Conservation (phyloP, 2,888 invertebrate genomes). For the Asteroscopus sphinx region DNA sequence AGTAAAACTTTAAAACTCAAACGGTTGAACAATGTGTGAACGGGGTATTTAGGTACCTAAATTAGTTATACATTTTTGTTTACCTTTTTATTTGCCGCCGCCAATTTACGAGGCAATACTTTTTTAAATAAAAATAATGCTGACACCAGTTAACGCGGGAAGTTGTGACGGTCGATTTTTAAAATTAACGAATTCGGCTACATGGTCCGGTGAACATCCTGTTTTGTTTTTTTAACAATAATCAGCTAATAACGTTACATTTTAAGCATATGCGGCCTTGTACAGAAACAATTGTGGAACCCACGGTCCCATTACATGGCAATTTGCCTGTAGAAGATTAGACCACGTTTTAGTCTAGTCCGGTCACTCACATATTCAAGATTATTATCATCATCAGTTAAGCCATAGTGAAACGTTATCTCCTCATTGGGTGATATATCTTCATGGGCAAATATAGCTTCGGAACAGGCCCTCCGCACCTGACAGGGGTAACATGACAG, state of each 20-base stretch:
- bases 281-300: slow-evolving; percentile 33
- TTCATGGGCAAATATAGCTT: slow-evolving; percentile 93
- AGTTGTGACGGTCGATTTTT: slow-evolving; percentile 42
- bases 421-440: slow-evolving; percentile 92
- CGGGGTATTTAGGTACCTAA: too few species aligned
- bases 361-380: slow-evolving; percentile 42
- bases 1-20: not conserved
- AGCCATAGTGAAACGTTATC: slow-evolving; percentile 94
- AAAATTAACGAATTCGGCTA: slow-evolving; percentile 47
- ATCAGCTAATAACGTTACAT: slow-evolving; percentile 29
- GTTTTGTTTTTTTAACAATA: slow-evolving; percentile 49
- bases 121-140: slow-evolving; percentile 19
- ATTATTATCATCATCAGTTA: slow-evolving; percentile 42
- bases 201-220: slow-evolving; percentile 70
- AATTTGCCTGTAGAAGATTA: slow-evolving; percentile 66
- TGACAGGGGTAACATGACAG: slow-evolving; percentile 92
- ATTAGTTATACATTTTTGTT: slow-evolving; percentile 60
- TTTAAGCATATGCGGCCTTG: slow-evolving; percentile 25
- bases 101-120: slow-evolving; percentile 60
- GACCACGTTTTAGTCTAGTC: slow-evolving; percentile 71
- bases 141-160: slow-evolving; percentile 45
- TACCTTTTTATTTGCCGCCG: slow-evolving; percentile 56
- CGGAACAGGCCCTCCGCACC: slow-evolving; percentile 93
- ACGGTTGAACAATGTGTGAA: not conserved
- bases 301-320: slow-evolving; percentile 60